A percentile compares a stretch with the other conserved stretches of the same genome.
Evolutionary conservation across 2,113 vertebrate genomes (phyloP).

Genomic region (Arothron firmamentum): DNA sequence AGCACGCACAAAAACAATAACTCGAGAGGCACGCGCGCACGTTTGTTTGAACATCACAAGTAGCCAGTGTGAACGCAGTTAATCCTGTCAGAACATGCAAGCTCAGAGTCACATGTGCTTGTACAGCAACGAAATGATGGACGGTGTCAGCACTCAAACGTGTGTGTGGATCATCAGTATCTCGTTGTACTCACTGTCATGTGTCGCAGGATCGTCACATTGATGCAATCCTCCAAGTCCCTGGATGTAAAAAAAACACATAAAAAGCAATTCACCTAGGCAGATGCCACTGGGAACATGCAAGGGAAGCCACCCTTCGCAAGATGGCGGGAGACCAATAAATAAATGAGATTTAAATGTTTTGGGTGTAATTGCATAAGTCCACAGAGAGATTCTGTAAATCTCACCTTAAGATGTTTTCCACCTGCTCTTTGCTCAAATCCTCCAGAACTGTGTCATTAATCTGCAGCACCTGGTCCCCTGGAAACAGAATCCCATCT

Average conservation of each 20-base stretch:
- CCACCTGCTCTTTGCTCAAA: constrained; percentile 77
- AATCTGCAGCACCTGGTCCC: constrained; percentile 87
- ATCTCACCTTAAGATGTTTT: constrained; percentile 83
- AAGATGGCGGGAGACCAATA: too few relatives aligned
- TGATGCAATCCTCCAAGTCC: constrained; percentile 82
- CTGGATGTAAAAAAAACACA: constrained; percentile 63
- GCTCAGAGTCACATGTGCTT: constrained; percentile 29
- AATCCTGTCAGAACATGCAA: constrained; percentile 25
- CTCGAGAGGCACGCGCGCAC: constrained; percentile 1
- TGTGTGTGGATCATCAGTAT: constrained; percentile 31
- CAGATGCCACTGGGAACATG: too few relatives aligned
- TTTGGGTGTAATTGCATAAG: background rate
- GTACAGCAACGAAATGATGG: constrained; percentile 13
- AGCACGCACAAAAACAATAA: constrained; percentile 2
- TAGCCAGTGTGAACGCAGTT: background rate
- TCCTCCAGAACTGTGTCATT: constrained; percentile 79
- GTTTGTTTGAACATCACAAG: constrained; percentile 3
- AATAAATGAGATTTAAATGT: background rate
- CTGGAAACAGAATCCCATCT: constrained; percentile 87
- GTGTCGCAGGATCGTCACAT: constrained; percentile 83
- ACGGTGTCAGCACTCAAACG: constrained; percentile 6
- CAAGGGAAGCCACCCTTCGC: too few relatives aligned
- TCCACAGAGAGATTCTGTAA: background rate
- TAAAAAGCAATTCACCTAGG: background rate
- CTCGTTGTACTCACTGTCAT: constrained; percentile 77